Conservation (phyloP, 2,888 invertebrate genomes). For the Bimastos eiseni region DNA sequence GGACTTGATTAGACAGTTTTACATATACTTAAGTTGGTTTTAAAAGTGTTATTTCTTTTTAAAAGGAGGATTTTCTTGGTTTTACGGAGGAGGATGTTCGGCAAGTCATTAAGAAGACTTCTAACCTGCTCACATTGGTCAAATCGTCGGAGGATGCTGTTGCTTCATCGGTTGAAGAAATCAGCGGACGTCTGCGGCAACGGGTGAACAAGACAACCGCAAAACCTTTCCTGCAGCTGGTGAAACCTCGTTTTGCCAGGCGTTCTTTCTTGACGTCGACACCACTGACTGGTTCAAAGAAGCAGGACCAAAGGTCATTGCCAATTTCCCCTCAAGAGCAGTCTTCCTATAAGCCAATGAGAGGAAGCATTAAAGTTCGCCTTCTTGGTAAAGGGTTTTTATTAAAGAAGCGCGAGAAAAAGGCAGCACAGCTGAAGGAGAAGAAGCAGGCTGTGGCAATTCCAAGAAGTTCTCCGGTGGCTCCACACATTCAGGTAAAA, state of each 20-base stretch:
- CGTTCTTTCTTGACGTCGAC: conserved; percentile 19
- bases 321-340: neutral
- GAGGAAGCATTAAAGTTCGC: conserved; percentile 33
- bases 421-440: neutral
- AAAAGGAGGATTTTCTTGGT: conserved; percentile 54
- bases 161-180: conserved; percentile 6
- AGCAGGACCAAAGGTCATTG: neutral
- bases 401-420: neutral
- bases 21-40: neutral
- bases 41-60: neutral
- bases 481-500: neutral
- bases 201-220: neutral
- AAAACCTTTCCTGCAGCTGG: conserved; percentile 22
- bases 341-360: conserved; percentile 30
- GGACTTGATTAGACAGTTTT: neutral
- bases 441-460: neutral
- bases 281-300: neutral
- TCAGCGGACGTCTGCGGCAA: conserved; percentile 9
- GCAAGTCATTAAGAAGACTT: conserved; percentile 41
- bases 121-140: conserved; percentile 7
- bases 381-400: conserved; percentile 16
- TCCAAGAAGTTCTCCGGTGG: conserved; percentile 23
- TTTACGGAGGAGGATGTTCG: conserved; percentile 50
- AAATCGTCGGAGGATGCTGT: neutral
- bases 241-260: conserved; percentile 19